These are phyloP conservation scores for Andricus quercusramuli DNA, from an alignment of 2,888 invertebrate genomes.

Conservation along the genomic window DNA sequence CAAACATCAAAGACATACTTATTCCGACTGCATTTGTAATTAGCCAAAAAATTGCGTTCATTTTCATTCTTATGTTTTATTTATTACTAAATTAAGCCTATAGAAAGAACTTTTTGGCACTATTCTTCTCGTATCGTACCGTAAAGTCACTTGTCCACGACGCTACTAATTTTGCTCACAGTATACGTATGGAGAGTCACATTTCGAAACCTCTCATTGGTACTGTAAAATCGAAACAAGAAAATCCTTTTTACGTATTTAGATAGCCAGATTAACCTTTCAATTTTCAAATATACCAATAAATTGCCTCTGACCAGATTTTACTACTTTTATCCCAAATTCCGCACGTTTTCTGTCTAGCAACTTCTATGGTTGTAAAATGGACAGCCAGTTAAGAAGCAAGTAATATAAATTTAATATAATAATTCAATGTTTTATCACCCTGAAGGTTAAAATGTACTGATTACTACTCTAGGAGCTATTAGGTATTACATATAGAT, in stretches of 20 bases:
- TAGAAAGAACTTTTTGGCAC: too few relatives aligned
- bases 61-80: too few relatives aligned
- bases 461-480: too few relatives aligned
- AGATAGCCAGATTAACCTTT: neutral
- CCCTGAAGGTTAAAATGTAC: neutral
- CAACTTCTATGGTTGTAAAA: neutral
- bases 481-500: too few relatives aligned
- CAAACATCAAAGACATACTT: too few relatives aligned
- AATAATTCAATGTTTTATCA: neutral
- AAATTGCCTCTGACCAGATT: neutral
- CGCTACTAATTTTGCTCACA: too few relatives aligned
- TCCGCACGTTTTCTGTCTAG: neutral
- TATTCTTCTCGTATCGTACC: too few relatives aligned
- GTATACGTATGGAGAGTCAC: neutral
- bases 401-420: neutral
- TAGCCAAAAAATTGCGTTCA: too few relatives aligned
- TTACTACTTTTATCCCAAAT: neutral
- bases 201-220: neutral
- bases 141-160: too few relatives aligned
- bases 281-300: neutral
- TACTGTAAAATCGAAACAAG: neutral
- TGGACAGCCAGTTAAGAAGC: neutral
- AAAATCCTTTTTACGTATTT: neutral
- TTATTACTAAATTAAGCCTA: too few relatives aligned
- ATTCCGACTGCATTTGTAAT: too few relatives aligned